Evolutionary conservation across 2,797 vertebrate genomes (phyloP).

Genomic region (Garrulus glandarius): DNA sequence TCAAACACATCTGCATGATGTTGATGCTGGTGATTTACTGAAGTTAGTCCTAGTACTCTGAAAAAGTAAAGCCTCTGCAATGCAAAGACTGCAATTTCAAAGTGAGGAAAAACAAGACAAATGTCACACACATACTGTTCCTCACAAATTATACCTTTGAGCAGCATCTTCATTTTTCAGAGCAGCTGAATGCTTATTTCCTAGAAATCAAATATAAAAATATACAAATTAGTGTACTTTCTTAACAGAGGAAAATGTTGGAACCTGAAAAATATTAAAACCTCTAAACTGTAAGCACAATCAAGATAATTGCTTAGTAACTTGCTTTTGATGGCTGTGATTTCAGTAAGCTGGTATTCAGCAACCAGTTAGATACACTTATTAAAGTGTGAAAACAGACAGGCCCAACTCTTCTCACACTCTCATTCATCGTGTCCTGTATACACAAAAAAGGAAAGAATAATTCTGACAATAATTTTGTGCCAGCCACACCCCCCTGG

Average conservation of each 20-base stretch:
- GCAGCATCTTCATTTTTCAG: conserved; percentile 64
- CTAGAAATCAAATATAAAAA: conserved; percentile 29
- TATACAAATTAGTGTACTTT: neutral
- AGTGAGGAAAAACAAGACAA: neutral
- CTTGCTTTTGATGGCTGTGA: neutral
- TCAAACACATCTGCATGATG: neutral
- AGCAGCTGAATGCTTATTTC: conserved; percentile 46
- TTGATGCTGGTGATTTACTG: neutral
- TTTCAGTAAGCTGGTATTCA: neutral
- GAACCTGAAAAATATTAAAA: neutral
- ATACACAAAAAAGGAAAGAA: rapidly evolving
- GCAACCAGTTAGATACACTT: rapidly evolving
- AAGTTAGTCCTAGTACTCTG: neutral
- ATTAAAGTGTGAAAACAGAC: rapidly evolving
- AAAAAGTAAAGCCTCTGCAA: neutral
- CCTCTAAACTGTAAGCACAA: neutral
- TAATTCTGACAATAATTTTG: rapidly evolving
- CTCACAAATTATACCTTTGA: conserved; percentile 68
- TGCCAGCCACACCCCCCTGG: rapidly evolving
- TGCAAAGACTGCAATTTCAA: neutral
- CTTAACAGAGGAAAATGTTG: neutral
- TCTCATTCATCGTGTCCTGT: rapidly evolving
- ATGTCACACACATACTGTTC: neutral
- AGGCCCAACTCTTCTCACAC: neutral
- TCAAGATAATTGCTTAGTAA: neutral